Conservation (phyloP, 1,140 invertebrate genomes). For the Trichonephila inaurata region DNA sequence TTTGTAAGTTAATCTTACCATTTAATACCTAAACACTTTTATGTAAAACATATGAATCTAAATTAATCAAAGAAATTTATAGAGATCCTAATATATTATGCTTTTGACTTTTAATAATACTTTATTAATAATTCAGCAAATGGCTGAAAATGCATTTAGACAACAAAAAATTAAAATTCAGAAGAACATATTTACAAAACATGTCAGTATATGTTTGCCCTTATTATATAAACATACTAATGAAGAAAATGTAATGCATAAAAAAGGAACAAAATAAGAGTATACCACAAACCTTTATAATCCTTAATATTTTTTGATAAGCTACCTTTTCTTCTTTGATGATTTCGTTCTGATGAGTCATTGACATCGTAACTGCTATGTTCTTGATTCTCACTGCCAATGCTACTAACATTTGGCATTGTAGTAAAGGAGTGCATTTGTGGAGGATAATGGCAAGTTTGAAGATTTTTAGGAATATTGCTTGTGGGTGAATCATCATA, state of each 20-base stretch:
- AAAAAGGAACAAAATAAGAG: not conserved
- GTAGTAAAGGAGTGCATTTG: conserved; percentile 71
- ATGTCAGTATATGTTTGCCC: no score
- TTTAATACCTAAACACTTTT: no score
- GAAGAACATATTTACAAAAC: no score
- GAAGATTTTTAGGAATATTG: conserved; percentile 37
- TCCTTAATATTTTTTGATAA: not conserved
- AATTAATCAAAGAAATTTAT: no score
- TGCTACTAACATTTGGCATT: conserved; percentile 62
- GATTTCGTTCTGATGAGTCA: not conserved
- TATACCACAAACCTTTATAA: conserved; percentile 20
- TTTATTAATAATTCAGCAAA: no score
- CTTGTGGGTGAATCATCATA: conserved; percentile 54
- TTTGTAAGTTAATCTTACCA: no score
- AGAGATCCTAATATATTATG: no score
- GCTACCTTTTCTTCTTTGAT: not conserved
- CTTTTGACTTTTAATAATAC: no score
- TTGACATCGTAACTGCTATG: not conserved
- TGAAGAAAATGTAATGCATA: not conserved
- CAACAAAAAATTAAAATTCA: no score
- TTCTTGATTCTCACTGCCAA: conserved; percentile 57
- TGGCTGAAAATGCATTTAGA: no score
- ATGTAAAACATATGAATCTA: no score
- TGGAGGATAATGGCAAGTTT: conserved; percentile 71
- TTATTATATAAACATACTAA: no score